Conservation (phyloP, 1,140 invertebrate species). For the Coboldia fuscipes region DNA sequence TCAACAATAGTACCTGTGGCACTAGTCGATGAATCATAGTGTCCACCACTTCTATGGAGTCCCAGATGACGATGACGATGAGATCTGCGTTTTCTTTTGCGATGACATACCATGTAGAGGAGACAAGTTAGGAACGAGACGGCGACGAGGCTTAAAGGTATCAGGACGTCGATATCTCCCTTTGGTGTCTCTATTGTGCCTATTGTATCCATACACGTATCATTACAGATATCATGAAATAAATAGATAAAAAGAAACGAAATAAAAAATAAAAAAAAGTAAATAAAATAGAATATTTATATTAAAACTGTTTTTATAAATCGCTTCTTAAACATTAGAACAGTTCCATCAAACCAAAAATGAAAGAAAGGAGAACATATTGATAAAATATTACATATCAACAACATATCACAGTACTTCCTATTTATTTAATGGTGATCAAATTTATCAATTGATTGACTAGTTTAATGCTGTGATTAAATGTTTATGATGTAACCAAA, state of each 20-base stretch:
- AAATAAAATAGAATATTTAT: no score
- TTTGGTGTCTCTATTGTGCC: constrained; percentile 24
- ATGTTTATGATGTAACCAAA: no score
- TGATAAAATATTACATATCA: no score
- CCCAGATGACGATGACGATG: constrained; percentile 16
- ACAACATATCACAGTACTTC: no score
- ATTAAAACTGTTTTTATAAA: no score
- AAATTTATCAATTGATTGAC: no score
- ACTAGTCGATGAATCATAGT: constrained; percentile 21
- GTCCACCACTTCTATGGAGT: constrained; percentile 18
- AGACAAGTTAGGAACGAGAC: constrained; percentile 24
- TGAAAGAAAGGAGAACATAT: no score
- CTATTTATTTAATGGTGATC: no score
- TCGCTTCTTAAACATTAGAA: no score
- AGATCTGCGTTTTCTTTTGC: constrained; percentile 22
- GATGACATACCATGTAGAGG: constrained; percentile 24
- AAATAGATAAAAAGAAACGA: constrained; percentile 14
- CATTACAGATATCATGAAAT: constrained; percentile 6
- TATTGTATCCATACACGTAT: constrained; percentile 7
- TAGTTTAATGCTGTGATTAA: no score
- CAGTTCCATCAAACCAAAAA: no score
- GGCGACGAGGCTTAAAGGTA: constrained; percentile 24
- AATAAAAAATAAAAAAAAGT: constrained; percentile 3
- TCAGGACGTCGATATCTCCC: constrained; percentile 26
- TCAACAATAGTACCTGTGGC: constrained; percentile 13